Base-by-base conservation (phyloP, 2,113 vertebrate species). In the Zosterops borbonicus region DNA sequence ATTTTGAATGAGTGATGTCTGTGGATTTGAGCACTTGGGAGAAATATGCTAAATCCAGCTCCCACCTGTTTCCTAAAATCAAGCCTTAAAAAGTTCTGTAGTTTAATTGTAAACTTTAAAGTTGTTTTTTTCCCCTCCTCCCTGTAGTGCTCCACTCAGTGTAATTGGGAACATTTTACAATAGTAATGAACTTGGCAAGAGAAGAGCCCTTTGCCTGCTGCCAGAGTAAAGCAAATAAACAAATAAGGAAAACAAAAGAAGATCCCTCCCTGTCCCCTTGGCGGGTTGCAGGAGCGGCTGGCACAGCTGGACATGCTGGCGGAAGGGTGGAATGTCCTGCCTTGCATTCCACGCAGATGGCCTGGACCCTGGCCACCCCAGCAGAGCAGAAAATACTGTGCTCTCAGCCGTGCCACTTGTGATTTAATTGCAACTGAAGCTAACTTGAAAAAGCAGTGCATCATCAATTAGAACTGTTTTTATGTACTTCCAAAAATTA, bases 101-200 rank as follows among this genome's bases (percentile, higher is more conserved):
- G 50, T 41, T 74, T 63, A 69, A 80, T 52, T 55, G 55, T 80
- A 77, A 95, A 91, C 58, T 89, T 85, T 24, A 25, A 67, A 29
- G 33, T 50, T 65, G 53, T 6, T 65, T 77, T 67, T 83, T 77
- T 11, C 9, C 23, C 16, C 27, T 59, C 50, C 14, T 76, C 23
- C 3, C 46, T 50, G 55, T 65, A 59, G 67, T 3, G 4, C 82
- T 87, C 84, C 60, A 37, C 75, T 83, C 39, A 27, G 56, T 93
- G 88, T 90, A 95, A 95, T 71, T 95, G 63, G 94, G 96, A 95
- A 96, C 89, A 69, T 94, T 96, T 96, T 89, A 92, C 85, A 95
- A 82, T 95, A 82, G 92, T 96, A 96, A 97, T 96, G 96, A 97
- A 78, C 87, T 97, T 97, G 95, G 97, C 97, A 96, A 87, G 92